A percentile compares a stretch with the other conserved stretches of the same genome.
phyloP scores from a whole-genome alignment of 2,113 vertebrate species.

The Bos javanicus region DNA sequence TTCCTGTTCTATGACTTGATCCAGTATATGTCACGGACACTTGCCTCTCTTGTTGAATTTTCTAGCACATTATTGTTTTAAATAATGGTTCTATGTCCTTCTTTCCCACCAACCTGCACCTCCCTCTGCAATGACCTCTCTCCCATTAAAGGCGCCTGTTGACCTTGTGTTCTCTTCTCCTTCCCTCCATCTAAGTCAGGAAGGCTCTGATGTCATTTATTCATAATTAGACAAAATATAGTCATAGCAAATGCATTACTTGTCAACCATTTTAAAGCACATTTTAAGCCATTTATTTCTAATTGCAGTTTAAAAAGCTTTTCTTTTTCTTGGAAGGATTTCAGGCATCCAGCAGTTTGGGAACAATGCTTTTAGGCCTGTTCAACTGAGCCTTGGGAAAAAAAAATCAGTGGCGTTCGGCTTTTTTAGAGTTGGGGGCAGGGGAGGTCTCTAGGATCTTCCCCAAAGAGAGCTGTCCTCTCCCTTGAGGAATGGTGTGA shows the following conservation, averaged over 20 bases:
- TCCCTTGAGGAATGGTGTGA: not conserved
- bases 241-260: not conserved
- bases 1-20: not conserved
- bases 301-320: constrained; percentile 52
- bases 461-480: not conserved
- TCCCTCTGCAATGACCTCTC: not conserved
- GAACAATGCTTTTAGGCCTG: constrained; percentile 10
- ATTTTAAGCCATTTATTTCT: constrained; percentile 55
- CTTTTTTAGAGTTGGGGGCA: not conserved
- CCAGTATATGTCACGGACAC: not conserved
- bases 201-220: not conserved
- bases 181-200: not conserved
- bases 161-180: not conserved
- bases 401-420: not conserved
- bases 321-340: constrained; percentile 31
- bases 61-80: not conserved
- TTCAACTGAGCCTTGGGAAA: not conserved
- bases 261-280: constrained; percentile 39
- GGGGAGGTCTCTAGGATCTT: not conserved
- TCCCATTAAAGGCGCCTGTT: not conserved
- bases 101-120: not conserved
- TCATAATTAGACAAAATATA: constrained; percentile 32
- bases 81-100: not conserved
- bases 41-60: not conserved
- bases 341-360: constrained; percentile 7